Percentiles rank a stretch among this genome's conserved stretches.
These are phyloP conservation scores for Bubo bubo DNA, from an alignment of 2,113 vertebrate species.

Conservation along the genomic window DNA sequence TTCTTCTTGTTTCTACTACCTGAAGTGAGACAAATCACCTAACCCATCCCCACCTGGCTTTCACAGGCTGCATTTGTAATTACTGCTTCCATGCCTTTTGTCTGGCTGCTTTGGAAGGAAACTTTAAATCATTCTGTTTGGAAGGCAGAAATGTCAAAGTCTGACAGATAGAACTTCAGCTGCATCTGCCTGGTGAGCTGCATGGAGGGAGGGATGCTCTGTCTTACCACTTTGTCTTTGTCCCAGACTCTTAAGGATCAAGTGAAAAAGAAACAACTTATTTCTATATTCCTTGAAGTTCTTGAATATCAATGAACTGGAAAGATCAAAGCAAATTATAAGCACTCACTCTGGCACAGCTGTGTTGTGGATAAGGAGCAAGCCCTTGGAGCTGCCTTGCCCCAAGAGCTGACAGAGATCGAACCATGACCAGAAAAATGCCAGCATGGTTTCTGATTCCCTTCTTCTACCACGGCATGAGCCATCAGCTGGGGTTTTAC, in stretches of 20 bases:
- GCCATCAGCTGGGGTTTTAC: neutral
- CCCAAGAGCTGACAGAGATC: neutral
- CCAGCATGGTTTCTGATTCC: neutral
- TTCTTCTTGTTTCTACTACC: neutral
- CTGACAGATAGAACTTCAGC: neutral
- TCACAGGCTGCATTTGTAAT: neutral
- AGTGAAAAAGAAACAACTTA: neutral
- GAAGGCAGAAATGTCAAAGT: neutral
- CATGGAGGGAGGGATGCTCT: neutral
- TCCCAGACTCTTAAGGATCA: neutral
- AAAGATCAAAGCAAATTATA: neutral
- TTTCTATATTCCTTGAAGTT: neutral
- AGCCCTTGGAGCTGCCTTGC: neutral
- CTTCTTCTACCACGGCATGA: rapidly evolving
- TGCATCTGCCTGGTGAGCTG: neutral
- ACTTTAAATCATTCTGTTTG: neutral
- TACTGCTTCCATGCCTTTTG: neutral
- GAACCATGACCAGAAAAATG: neutral
- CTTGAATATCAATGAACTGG: neutral
- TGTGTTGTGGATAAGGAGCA: neutral
- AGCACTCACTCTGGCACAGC: neutral
- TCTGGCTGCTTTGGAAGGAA: neutral
- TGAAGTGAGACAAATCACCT: neutral
- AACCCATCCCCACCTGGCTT: neutral
- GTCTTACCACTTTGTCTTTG: neutral